A percentile compares a stretch with the other conserved stretches of the same genome.
Conservation (phyloP, 2,888 invertebrate genomes). For the Volucella bombylans region DNA sequence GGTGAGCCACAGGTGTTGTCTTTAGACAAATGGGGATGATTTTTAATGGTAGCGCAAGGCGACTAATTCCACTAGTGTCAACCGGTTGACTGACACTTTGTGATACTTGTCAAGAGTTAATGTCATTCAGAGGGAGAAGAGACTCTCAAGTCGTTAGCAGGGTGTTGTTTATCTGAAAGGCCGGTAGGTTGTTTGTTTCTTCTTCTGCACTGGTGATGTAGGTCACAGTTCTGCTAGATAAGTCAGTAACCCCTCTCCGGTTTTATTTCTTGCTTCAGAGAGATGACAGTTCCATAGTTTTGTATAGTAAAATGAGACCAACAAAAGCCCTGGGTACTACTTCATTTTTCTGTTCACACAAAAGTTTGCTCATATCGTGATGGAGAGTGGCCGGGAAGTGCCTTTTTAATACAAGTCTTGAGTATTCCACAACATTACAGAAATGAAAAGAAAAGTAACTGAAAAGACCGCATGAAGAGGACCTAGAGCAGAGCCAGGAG, state of each 20-base stretch:
- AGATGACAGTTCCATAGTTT: not conserved
- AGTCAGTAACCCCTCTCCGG: slow-evolving; percentile 40
- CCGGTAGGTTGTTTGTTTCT: not conserved
- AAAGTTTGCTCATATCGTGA: slow-evolving; percentile 59
- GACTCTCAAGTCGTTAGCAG: slow-evolving; percentile 21
- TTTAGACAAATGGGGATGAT: slow-evolving; percentile 14
- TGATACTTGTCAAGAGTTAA: slow-evolving; percentile 40
- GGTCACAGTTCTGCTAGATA: slow-evolving; percentile 30
- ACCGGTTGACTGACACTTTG: slow-evolving; percentile 33
- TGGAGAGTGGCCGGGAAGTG: slow-evolving; percentile 5
- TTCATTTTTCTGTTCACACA: slow-evolving; percentile 43
- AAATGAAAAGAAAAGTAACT: slow-evolving; percentile 1
- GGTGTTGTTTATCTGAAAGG: not conserved
- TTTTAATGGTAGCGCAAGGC: slow-evolving; percentile 26
- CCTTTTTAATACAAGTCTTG: slow-evolving; percentile 38
- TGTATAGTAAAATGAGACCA: slow-evolving; percentile 16
- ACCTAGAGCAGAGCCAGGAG: not conserved
- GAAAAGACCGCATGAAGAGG: slow-evolving; percentile 28
- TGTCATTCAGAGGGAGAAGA: slow-evolving; percentile 26
- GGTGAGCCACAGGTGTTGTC: slow-evolving; percentile 63
- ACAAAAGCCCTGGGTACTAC: slow-evolving; percentile 44
- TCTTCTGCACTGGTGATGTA: not conserved
- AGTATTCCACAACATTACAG: slow-evolving; percentile 20
- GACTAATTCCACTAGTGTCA: slow-evolving; percentile 14
- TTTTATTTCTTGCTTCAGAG: slow-evolving; percentile 13